Conservation (phyloP, 2,888 invertebrate genomes). For the Camptogramma bilineatum region DNA sequence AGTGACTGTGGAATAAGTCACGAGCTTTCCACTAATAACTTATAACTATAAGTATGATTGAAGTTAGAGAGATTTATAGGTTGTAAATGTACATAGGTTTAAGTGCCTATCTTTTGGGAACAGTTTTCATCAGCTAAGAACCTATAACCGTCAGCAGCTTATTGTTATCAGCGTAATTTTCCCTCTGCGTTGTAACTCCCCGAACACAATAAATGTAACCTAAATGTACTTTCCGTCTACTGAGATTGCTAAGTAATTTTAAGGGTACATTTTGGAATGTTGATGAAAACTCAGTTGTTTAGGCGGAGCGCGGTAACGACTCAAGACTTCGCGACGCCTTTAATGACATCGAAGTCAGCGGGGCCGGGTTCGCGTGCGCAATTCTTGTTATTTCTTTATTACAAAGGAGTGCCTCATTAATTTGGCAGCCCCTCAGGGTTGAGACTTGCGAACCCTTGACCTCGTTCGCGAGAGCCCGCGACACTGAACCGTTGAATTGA, state of each 20-base stretch:
- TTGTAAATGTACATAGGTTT: background rate
- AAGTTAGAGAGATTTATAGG: background rate
- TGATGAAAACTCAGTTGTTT: conserved; percentile 75
- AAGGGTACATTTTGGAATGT: conserved; percentile 65
- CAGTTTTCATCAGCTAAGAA: conserved; percentile 9
- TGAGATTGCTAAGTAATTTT: conserved; percentile 57
- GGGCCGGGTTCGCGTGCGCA: conserved; percentile 82
- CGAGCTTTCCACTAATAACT: too few relatives aligned
- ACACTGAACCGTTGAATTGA: conserved; percentile 72
- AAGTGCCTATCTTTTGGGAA: conserved; percentile 3
- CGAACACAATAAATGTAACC: conserved; percentile 43
- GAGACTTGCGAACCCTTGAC: conserved; percentile 84
- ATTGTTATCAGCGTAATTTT: conserved; percentile 28
- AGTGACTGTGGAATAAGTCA: too few relatives aligned
- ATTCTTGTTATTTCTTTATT: conserved; percentile 86
- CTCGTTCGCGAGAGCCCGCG: conserved; percentile 78
- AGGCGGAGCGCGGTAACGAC: conserved; percentile 78
- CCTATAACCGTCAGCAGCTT: conserved; percentile 7
- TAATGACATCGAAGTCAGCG: conserved; percentile 80
- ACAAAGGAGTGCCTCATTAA: conserved; percentile 86
- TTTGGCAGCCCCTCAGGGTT: conserved; percentile 85
- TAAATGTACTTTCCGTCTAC: conserved; percentile 46
- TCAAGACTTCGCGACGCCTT: conserved; percentile 78
- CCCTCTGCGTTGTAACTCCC: conserved; percentile 30
- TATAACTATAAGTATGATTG: background rate